Conservation (phyloP, 2,113 vertebrate genomes). For the Saccopteryx bilineata region DNA sequence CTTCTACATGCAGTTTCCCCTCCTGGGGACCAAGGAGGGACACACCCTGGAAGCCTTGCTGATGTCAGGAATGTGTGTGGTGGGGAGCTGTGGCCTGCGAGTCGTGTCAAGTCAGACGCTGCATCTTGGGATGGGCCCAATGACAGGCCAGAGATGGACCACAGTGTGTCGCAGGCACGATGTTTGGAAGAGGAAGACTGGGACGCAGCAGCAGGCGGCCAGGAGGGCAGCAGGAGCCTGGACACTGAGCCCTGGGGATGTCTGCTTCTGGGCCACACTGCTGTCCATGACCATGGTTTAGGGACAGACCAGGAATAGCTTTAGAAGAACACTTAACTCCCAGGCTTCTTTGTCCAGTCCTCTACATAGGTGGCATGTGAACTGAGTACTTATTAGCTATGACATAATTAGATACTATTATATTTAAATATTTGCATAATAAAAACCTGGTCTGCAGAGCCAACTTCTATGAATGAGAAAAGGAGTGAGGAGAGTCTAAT, state of each 20-base stretch:
- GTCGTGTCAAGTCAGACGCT: background rate
- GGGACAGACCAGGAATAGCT: background rate
- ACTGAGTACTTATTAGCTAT: background rate
- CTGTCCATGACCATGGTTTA: rapidly evolving
- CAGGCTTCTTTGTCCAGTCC: background rate
- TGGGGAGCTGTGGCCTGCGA: background rate
- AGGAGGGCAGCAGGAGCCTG: background rate
- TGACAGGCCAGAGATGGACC: background rate
- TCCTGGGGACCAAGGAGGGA: background rate
- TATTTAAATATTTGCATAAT: background rate
- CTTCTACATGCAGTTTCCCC: background rate
- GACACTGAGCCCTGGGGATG: background rate
- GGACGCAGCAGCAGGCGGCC: rapidly evolving
- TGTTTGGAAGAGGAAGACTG: background rate
- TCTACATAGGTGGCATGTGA: background rate
- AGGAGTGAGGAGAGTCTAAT: background rate
- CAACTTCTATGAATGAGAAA: background rate
- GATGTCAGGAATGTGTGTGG: background rate
- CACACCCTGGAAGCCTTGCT: background rate
- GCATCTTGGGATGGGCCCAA: background rate
- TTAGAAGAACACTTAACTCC: background rate
- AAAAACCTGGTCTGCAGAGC: background rate
- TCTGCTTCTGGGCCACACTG: too few relatives aligned
- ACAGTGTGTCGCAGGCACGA: background rate
- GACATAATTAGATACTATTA: background rate